A percentile compares a stretch with the other conserved stretches of the same genome.
These are phyloP conservation scores for Acyrthosiphon pisum DNA, from an alignment of 1,140 invertebrate species.

Conservation along the genomic window DNA sequence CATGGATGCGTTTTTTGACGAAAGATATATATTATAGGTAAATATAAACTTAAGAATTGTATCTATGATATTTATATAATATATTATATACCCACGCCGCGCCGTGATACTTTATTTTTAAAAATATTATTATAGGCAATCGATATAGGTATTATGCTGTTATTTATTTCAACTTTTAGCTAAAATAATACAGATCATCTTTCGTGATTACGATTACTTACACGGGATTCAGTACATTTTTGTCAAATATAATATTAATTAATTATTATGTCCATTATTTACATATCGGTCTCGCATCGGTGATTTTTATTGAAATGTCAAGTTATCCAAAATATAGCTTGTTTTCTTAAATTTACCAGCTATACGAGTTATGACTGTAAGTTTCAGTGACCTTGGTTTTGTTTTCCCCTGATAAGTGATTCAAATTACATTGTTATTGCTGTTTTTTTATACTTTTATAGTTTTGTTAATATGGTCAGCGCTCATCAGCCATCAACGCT, in stretches of 20 bases:
- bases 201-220: background rate
- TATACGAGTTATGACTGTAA: background rate
- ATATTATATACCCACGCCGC: background rate
- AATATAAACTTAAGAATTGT: background rate
- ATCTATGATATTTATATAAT: background rate
- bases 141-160: background rate
- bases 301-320: background rate
- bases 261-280: background rate
- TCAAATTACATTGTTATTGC: background rate
- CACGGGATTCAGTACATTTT: background rate
- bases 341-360: background rate
- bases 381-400: background rate
- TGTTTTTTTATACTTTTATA: background rate
- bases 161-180: background rate
- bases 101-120: background rate
- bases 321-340: background rate
- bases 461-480: background rate
- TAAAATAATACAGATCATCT: background rate
- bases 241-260: background rate
- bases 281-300: background rate
- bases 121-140: background rate
- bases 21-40: background rate
- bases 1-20: background rate
- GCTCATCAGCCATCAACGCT: background rate
- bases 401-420: background rate